Evolutionary conservation across 2,797 vertebrate species (phyloP).

Genomic region (Trichosurus vulpecula): DNA sequence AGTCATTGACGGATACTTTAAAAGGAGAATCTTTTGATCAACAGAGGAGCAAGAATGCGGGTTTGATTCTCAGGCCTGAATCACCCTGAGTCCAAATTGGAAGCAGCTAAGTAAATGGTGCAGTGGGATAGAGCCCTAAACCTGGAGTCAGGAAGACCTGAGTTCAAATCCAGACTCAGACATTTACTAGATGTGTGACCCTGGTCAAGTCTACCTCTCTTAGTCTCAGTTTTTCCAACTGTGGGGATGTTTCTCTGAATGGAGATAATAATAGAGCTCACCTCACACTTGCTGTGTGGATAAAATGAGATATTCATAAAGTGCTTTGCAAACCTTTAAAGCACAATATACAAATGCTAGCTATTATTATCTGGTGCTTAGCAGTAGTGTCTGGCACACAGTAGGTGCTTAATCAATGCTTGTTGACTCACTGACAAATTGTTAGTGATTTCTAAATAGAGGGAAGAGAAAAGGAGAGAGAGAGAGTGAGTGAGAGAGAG

Average conservation of each 20-base stretch:
- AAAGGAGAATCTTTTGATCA: neutral
- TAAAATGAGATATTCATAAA: neutral
- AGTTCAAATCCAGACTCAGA: neutral
- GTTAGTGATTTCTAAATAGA: neutral
- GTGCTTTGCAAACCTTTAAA: neutral
- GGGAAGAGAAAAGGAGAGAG: too few relatives aligned
- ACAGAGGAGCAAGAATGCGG: neutral
- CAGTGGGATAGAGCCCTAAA: neutral
- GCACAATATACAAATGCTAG: neutral
- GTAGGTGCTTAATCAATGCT: neutral
- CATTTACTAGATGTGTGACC: neutral
- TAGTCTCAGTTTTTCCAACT: neutral
- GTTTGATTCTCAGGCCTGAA: neutral
- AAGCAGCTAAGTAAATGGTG: neutral
- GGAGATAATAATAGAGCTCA: neutral
- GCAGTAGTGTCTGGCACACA: neutral
- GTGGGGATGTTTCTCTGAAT: neutral
- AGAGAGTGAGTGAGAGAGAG: neutral
- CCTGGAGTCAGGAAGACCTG: neutral
- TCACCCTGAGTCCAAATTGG: neutral
- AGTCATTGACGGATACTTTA: neutral
- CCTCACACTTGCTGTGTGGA: neutral
- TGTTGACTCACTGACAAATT: neutral
- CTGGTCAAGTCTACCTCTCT: neutral
- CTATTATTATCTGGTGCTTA: neutral